phyloP scores from a whole-genome alignment of 2,888 invertebrate species.

The Clepsis dumicolana region DNA sequence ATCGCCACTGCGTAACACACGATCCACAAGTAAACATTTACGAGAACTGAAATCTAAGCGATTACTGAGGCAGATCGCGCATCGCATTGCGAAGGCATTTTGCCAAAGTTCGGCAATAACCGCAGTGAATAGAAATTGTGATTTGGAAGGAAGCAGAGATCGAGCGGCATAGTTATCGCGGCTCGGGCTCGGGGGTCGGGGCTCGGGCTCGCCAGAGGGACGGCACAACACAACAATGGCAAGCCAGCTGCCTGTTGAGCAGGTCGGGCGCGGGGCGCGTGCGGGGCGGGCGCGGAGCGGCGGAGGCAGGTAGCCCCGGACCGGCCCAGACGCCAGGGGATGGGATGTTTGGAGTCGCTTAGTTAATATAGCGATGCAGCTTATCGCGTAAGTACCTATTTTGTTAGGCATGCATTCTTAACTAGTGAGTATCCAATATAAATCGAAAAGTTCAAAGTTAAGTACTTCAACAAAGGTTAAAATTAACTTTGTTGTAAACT shows the following conservation, averaged over 20 bases:
- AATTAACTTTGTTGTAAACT: neutral
- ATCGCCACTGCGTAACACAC: neutral
- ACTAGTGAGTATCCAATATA: neutral
- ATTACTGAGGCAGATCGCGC: neutral
- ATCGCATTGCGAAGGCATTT: neutral
- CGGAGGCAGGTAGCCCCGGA: conserved; percentile 25
- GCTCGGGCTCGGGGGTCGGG: neutral
- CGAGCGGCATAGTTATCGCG: neutral
- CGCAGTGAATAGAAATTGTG: conserved; percentile 8
- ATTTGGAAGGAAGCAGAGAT: conserved; percentile 7
- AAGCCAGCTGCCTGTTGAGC: conserved; percentile 37
- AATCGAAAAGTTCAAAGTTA: neutral
- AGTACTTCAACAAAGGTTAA: too few species aligned
- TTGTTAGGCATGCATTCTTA: neutral
- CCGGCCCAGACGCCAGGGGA: conserved; percentile 11
- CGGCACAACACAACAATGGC: neutral
- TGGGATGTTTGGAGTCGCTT: neutral
- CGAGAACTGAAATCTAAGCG: conserved; percentile 4
- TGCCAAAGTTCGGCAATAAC: conserved; percentile 1
- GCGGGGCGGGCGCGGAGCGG: neutral
- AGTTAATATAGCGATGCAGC: neutral
- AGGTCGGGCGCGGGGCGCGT: neutral
- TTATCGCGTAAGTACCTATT: neutral
- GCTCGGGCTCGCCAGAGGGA: too few species aligned
- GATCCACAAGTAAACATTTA: neutral